These are phyloP conservation scores for Pseudolaguvia tuberculata DNA, from an alignment of 2,113 vertebrate genomes.

Conservation along the genomic window DNA sequence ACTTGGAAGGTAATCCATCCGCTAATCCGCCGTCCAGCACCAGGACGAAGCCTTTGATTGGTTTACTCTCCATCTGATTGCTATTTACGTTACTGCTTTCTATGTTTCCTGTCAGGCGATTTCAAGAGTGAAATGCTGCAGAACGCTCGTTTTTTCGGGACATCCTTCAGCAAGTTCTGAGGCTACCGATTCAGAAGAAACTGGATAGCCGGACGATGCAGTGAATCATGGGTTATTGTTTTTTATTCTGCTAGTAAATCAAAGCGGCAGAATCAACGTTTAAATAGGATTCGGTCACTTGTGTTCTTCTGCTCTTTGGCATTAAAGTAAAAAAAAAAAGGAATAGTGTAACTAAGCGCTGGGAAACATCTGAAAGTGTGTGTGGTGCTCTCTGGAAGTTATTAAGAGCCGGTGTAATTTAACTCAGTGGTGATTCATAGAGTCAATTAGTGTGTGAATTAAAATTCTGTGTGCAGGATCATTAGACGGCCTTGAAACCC, in stretches of 20 bases:
- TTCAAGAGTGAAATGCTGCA: conserved; percentile 45
- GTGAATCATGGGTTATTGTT: background rate
- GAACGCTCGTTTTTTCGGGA: conserved; percentile 6
- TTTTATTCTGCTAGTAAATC: background rate
- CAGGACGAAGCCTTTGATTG: conserved; percentile 63
- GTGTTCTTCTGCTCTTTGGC: background rate
- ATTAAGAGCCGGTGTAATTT: conserved; percentile 31
- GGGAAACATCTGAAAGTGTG: conserved; percentile 17
- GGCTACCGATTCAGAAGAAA: background rate
- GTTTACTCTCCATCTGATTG: conserved; percentile 66
- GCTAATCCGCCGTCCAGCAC: conserved; percentile 65
- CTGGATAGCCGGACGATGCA: background rate
- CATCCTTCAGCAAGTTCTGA: conserved; percentile 17
- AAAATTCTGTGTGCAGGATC: conserved; percentile 29
- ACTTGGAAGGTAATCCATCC: conserved; percentile 64
- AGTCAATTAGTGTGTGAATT: conserved; percentile 33
- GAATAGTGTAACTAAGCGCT: background rate
- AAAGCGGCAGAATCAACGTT: background rate
- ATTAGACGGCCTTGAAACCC: conserved; percentile 8
- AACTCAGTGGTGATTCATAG: conserved; percentile 38
- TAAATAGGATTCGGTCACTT: background rate
- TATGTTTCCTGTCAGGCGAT: conserved; percentile 56
- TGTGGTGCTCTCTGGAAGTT: conserved; percentile 31
- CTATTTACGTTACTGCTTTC: conserved; percentile 66
- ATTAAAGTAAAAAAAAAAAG: conserved; percentile 12